Evolutionary conservation across 1,140 invertebrate species (phyloP), one percentile per base, ranked within the genome.

Genomic region (Dendrolimus punctatus): DNA sequence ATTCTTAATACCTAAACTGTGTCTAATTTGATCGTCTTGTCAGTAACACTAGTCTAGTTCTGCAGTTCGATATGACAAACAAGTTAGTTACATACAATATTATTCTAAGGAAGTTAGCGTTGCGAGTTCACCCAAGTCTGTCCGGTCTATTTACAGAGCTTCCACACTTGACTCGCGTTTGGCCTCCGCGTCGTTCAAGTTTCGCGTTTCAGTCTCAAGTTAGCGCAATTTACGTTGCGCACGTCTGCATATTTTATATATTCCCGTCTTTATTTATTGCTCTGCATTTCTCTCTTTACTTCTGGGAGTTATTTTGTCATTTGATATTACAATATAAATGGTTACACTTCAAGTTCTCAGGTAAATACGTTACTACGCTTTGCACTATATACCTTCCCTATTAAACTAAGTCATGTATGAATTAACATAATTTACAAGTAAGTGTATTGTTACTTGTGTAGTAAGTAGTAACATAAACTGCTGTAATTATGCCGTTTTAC

Each of bases 81-180:
- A 73, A 74, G 66, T 66, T 70, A 66, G 63, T 68, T 72, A 68
- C 60, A 65, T 65, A 71, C 62, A 72, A 71, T 64, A 66, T 66
- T 70, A 66, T 74, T 73, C 65, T 73, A 64, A 55, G 59, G 57
- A 66, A 76, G 64, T 71, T 69, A 56, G 60, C 50, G 50, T 47
- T 51, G 41, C 51, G 49, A 47, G 46, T 51, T 55, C 58, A 40
- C 47, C 51, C 64, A 56, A 65, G 58, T 70, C 64, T 53, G 55
- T 59, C 56, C 57, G 54, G 55, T 55, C 62, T 68, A 72, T 76
- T 74, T 70, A 64, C 66, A 64, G 64, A 67, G 57, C 50, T 36
- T 62, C 57, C 64, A 63, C 57, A 69, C 67, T 72, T 69, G 65
- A 70, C 71, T 71, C 58, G 49, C 60, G 62, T 61, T 73, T 76